These are phyloP conservation scores for Nudaria mundana DNA, from an alignment of 2,888 invertebrate genomes.

Conservation along the genomic window DNA sequence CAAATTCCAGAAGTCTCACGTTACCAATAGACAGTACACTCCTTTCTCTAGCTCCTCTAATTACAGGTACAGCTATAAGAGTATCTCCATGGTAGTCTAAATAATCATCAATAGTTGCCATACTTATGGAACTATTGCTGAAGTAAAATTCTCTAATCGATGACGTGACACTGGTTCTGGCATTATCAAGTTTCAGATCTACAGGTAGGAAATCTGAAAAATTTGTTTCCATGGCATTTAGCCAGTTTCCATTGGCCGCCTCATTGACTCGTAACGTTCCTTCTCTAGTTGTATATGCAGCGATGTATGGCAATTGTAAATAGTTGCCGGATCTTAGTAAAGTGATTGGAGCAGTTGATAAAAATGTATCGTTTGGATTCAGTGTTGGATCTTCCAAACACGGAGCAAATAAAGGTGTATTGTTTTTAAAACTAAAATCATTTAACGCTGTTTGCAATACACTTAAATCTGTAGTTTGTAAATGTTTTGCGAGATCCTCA, in stretches of 20 bases:
- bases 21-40: conserved; percentile 44
- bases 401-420: conserved; percentile 64
- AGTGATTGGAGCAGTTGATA: conserved; percentile 56
- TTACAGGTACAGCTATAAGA: conserved; percentile 50
- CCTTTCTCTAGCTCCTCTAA: conserved; percentile 56
- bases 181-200: conserved; percentile 47
- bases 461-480: conserved; percentile 42
- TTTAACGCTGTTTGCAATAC: conserved; percentile 42
- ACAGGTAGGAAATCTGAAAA: conserved; percentile 60
- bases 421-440: conserved; percentile 53
- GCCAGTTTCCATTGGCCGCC: conserved; percentile 47
- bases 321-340: conserved; percentile 54
- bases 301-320: conserved; percentile 57
- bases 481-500: conserved; percentile 44
- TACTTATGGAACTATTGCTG: conserved; percentile 37
- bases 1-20: conserved; percentile 59
- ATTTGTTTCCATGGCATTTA: conserved; percentile 54
- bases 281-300: conserved; percentile 59
- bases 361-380: conserved; percentile 44
- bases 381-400: conserved; percentile 55
- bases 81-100: conserved; percentile 66
- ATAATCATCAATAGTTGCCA: conserved; percentile 58
- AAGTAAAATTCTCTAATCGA: conserved; percentile 58
- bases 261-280: conserved; percentile 59
- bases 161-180: conserved; percentile 35